Conservation (phyloP, 2,797 vertebrate genomes). For the Poeciliopsis presidionis region DNA sequence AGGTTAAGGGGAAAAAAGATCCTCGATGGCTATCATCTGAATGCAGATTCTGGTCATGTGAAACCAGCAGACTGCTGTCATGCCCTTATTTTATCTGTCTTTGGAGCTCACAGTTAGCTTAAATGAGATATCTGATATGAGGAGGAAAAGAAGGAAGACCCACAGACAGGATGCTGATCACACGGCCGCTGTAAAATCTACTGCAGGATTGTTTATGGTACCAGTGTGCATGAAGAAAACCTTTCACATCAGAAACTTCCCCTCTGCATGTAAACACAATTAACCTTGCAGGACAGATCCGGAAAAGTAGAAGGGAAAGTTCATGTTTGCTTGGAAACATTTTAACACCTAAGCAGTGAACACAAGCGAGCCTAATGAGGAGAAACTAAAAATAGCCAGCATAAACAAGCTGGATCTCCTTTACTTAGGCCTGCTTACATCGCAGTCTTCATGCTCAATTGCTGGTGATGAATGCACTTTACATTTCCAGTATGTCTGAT, state of each 20-base stretch:
- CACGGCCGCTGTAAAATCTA: slow-evolving; percentile 21
- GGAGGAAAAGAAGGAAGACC: slow-evolving; percentile 24
- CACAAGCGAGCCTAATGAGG: slow-evolving; percentile 26
- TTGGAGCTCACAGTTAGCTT: slow-evolving; percentile 1
- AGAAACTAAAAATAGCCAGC: slow-evolving; percentile 60
- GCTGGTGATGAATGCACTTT: not conserved
- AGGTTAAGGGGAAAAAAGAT: slow-evolving; percentile 42
- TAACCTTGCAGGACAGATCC: slow-evolving; percentile 30
- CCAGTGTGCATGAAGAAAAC: slow-evolving; percentile 26
- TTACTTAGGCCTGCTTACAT: slow-evolving; percentile 33
- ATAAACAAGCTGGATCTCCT: slow-evolving; percentile 3
- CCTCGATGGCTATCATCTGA: slow-evolving; percentile 27
- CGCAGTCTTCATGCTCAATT: slow-evolving; percentile 15
- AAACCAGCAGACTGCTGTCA: slow-evolving; percentile 25
- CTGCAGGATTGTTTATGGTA: slow-evolving; percentile 15
- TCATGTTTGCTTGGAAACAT: slow-evolving; percentile 63
- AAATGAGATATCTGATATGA: slow-evolving; percentile 23
- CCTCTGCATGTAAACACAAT: slow-evolving; percentile 56
- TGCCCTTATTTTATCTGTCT: slow-evolving; percentile 25
- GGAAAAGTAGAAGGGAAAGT: slow-evolving; percentile 64
- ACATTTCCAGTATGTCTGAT: slow-evolving; percentile 2
- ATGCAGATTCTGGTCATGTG: slow-evolving; percentile 7
- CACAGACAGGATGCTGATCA: slow-evolving; percentile 22
- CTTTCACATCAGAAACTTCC: slow-evolving; percentile 53
- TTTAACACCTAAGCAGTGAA: slow-evolving; percentile 36